Evolutionary conservation across 2,797 vertebrate genomes (phyloP), one percentile per base, ranked within the genome.

Genomic region (Gobionotothen gibberifrons): DNA sequence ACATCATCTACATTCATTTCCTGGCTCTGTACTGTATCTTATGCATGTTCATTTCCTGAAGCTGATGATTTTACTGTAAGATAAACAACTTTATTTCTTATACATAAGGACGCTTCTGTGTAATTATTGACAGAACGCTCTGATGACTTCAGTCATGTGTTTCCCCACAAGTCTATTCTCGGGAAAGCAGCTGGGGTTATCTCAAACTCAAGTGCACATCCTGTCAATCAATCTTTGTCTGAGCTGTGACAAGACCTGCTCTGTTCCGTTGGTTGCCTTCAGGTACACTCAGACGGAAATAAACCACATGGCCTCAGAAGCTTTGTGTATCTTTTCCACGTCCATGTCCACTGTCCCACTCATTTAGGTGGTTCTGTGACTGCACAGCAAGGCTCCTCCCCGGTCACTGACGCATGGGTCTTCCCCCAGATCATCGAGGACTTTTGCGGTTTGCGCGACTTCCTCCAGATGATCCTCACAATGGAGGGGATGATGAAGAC

Each of bases 401-500:
- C 19, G 1, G 26, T 49, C 6, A 36, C 3, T 19, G 36, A 11
- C 12, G 12, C 0, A 9, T 49, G 16, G 43, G 12, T 13, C 58
- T 40, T 54, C 9, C 21, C 46, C 16, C n/a, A 42, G 6, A 11
- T 15, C 10, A 21, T 2, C 17, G n/a, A 51, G 21, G 49, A 26
- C 32, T 36, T 61, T 8, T 26, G 11, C 0, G n/a, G 22, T 48
- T 61, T 82, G 74, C 11, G 5, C 3, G 96, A 72, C 44, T 85
- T 78, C 0, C 87, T 93, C 68, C 94, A 94, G 57, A 95, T 36
- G 1, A 95, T 58, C 73, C 94, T 91, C 76, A 96, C 92, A 40
- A 95, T 85, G 0, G 96, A 88, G 0, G 96, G 91, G 83, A 97
- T 96, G 80, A 89, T 93, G 4, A 96, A 96, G 7, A 96, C 93